Percentiles rank a stretch among this genome's conserved stretches.
These are phyloP conservation scores for Pocillopora verrucosa DNA, from an alignment of 64 coral and sea anemone genomes.

Conservation along the genomic window DNA sequence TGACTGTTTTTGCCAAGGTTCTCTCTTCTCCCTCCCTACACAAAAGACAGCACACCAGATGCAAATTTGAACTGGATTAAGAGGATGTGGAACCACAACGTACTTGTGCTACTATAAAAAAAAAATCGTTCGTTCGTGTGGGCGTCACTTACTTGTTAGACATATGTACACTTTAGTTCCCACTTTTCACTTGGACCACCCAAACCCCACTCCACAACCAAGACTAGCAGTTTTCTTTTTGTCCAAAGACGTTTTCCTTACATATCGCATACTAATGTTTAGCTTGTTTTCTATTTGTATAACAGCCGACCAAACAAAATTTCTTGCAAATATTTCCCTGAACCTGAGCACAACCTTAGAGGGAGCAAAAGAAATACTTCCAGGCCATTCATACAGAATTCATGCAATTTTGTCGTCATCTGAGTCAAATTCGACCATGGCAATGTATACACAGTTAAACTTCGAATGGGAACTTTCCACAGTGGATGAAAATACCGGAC, in stretches of 20 bases:
- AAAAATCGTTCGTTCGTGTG: too few relatives aligned
- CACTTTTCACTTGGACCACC: too few relatives aligned
- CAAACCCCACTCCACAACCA: too few relatives aligned
- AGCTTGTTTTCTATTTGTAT: neutral
- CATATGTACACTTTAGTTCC: too few relatives aligned
- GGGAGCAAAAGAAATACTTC: neutral
- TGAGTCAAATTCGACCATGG: neutral
- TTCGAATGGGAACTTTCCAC: conserved; percentile 36
- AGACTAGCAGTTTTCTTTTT: too few relatives aligned
- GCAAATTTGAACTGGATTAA: too few relatives aligned
- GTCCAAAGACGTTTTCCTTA: too few relatives aligned
- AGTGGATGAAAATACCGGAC: conserved; percentile 5
- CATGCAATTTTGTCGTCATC: neutral
- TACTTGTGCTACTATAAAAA: too few relatives aligned
- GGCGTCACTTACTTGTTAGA: too few relatives aligned
- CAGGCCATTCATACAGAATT: neutral
- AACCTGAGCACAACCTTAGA: conserved; percentile 9
- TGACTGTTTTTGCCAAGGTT: neutral
- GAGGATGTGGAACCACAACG: too few relatives aligned
- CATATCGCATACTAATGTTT: neutral
- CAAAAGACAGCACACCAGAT: too few relatives aligned
- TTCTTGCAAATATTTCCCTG: conserved; percentile 17
- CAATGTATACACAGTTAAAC: neutral
- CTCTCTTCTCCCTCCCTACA: neutral
- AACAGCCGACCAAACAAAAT: neutral